These are phyloP conservation scores for Hipparchia sbordonii DNA, from an alignment of 2,888 invertebrate genomes.

Conservation along the genomic window DNA sequence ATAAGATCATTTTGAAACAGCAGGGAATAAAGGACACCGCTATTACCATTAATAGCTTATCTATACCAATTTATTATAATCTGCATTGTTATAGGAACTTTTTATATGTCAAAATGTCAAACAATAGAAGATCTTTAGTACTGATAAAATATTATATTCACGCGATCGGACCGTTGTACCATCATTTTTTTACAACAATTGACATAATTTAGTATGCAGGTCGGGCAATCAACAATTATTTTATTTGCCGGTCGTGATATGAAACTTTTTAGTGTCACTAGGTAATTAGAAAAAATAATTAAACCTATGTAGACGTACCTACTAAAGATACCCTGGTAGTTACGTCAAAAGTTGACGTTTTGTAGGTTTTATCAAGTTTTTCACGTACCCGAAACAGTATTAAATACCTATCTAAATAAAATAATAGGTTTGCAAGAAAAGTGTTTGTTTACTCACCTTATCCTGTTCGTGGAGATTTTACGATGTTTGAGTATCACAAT, in stretches of 20 bases:
- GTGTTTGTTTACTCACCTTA: constrained; percentile 72
- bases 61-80: constrained; percentile 31
- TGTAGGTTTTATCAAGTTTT: not conserved
- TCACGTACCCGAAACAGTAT: not conserved
- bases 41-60: constrained; percentile 27
- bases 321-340: too few relatives aligned
- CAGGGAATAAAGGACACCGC: constrained; percentile 18
- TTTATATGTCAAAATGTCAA: constrained; percentile 44
- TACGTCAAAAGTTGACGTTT: too few relatives aligned
- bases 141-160: constrained; percentile 48
- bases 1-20: constrained; percentile 1
- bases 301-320: too few relatives aligned
- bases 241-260: constrained; percentile 46
- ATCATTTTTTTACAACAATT: constrained; percentile 39
- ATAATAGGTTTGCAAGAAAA: not conserved
- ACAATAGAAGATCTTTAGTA: constrained; percentile 45
- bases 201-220: constrained; percentile 45
- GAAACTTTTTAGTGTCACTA: constrained; percentile 23
- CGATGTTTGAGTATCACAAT: constrained; percentile 55
- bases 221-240: constrained; percentile 39
- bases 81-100: constrained; percentile 26
- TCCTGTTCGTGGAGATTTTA: constrained; percentile 43
- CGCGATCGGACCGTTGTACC: constrained; percentile 47
- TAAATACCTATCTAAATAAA: not conserved
- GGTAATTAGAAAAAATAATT: too few relatives aligned